Evolutionary conservation across 2,888 invertebrate genomes (phyloP), one percentile per base, ranked within the genome.

Genomic region (Masnerella sp.): DNA sequence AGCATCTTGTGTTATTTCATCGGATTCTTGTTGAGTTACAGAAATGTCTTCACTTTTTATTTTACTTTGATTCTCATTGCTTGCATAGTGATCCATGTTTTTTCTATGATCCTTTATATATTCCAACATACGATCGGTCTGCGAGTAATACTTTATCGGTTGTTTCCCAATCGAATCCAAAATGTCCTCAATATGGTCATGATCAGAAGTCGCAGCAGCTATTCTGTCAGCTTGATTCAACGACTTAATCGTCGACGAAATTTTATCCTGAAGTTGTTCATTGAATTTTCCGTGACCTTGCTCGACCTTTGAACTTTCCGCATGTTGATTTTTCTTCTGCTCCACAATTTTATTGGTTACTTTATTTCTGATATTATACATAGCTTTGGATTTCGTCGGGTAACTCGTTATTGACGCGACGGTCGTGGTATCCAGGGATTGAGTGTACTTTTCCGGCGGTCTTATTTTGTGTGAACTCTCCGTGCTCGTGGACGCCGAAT

Each of bases 91-190:
- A 2, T 38, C 2, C 12, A 14, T 11, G 14, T 32, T 17, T 11
- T 45, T 40, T 12, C 77, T 75, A 38, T 79, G 79, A 61, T 80
- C 80, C 20, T 67, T 75, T 40, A 75, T 71, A 30, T 83, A 82
- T 2, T 80, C 69, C 5, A 81, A 15, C 14, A 78, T 49, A 47
- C 79, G 65, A 61, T 79, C 79, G 2, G 69, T 59, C 0, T 79
- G 80, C 0, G 82, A 80, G 43, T 80, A 83, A 76, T 83, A 81
- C 51, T 79, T 78, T 14, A 74, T 83, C 1, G 82, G 79, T 9
- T 38, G 18, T 18, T 70, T 69, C 4, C 77, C 77, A 2, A 52
- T 43, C 1, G 73, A 73, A 12, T 58, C 32, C 11, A 67, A 5
- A 5, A 62, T 47, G 8, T 62, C 64, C 5, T 54, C 42, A 12